Percentiles rank a stretch among this genome's conserved stretches.
Evolutionary conservation across 2,113 vertebrate genomes (phyloP).

Genomic region (Rhynchopsitta pachyrhyncha): DNA sequence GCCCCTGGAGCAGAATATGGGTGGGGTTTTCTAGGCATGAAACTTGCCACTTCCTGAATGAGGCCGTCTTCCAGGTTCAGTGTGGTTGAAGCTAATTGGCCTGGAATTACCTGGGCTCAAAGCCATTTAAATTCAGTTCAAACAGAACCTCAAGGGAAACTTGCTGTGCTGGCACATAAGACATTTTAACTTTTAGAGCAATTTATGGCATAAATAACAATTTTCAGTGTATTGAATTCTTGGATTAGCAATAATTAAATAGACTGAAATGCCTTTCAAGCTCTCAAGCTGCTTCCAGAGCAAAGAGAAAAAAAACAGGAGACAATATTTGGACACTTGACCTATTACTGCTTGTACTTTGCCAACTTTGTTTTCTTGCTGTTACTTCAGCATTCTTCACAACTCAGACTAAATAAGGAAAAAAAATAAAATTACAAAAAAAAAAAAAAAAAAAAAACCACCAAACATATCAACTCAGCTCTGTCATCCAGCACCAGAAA

Average conservation of each 20-base stretch:
- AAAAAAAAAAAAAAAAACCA: too few species aligned
- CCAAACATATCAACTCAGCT: background rate
- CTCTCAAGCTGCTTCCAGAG: background rate
- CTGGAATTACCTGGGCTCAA: slow-evolving; percentile 39
- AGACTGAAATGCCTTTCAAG: background rate
- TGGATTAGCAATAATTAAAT: background rate
- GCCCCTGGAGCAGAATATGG: slow-evolving; percentile 38
- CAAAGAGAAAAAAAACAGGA: background rate
- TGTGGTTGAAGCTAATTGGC: slow-evolving; percentile 39
- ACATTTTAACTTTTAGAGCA: slow-evolving; percentile 17
- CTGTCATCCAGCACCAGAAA: background rate
- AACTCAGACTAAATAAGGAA: background rate
- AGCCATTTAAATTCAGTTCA: slow-evolving; percentile 25
- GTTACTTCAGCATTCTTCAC: background rate
- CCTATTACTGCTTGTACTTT: background rate
- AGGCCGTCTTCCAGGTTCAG: slow-evolving; percentile 23
- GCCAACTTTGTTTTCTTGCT: background rate
- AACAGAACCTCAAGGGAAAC: slow-evolving; percentile 11
- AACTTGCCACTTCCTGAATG: background rate
- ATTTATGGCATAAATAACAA: slow-evolving; percentile 19
- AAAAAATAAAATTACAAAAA: background rate
- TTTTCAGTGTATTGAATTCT: background rate
- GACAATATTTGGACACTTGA: background rate
- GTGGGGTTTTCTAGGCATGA: slow-evolving; percentile 36
- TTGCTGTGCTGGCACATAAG: background rate